A percentile compares a stretch with the other conserved stretches of the same genome.
Conservation (phyloP, 2,797 vertebrate genomes). For the Molossus alvarezi region DNA sequence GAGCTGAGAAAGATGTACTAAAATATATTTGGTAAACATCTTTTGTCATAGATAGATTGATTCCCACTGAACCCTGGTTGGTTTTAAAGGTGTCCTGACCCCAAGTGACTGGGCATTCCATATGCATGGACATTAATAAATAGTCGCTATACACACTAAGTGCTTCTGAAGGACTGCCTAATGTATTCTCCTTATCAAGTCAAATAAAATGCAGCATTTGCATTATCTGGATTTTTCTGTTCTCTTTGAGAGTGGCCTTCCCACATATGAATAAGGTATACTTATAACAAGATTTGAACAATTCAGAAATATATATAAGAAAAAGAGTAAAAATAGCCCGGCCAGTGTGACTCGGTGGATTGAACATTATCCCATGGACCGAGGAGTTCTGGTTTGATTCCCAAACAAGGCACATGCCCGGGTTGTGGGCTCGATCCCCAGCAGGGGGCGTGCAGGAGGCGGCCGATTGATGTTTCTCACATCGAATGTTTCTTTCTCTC, state of each 20-base stretch:
- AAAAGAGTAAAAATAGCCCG: background rate
- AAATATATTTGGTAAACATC: conserved; percentile 17
- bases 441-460: no score
- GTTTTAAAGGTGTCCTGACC: conserved; percentile 45
- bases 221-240: conserved; percentile 42
- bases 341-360: no score
- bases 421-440: no score
- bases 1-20: background rate
- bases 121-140: conserved; percentile 31
- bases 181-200: conserved; percentile 58
- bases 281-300: conserved; percentile 23
- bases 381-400: no score
- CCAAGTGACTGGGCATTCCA: background rate
- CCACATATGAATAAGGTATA: conserved; percentile 38
- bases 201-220: conserved; percentile 50
- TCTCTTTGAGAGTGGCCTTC: conserved; percentile 9
- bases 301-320: background rate
- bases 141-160: conserved; percentile 47
- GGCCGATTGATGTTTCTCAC: no score
- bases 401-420: no score
- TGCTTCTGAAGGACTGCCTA: conserved; percentile 56
- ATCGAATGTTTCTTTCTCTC: no score
- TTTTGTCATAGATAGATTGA: conserved; percentile 25
- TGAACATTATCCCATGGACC: no score
- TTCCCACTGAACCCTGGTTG: conserved; percentile 5